Evolutionary conservation across 1,140 invertebrate genomes (phyloP).

Genomic region (Camponotus pennsylvanicus): DNA sequence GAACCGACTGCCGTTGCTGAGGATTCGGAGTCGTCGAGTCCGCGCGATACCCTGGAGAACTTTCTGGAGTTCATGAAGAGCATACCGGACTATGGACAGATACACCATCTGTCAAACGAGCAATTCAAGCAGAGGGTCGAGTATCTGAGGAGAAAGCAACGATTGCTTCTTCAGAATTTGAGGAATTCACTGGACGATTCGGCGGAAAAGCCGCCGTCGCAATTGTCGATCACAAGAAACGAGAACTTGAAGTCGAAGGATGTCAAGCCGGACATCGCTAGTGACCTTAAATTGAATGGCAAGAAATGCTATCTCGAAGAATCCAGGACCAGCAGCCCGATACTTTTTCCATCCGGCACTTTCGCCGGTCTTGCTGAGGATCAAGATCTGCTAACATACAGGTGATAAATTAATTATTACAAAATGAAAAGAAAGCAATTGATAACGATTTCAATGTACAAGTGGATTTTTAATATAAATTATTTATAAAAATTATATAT

Average conservation of each 20-base stretch:
- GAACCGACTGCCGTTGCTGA: constrained; percentile 7
- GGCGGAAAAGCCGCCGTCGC: constrained; percentile 66
- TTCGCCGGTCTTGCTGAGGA: constrained; percentile 81
- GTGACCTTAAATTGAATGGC: constrained; percentile 80
- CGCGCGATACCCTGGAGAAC: constrained; percentile 83
- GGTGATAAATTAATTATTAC: constrained; percentile 64
- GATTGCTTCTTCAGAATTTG: constrained; percentile 86
- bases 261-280: not conserved
- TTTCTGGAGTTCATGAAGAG: constrained; percentile 89
- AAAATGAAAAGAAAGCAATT: too few species aligned
- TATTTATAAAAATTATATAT: too few species aligned
- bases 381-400: constrained; percentile 81
- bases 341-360: constrained; percentile 75
- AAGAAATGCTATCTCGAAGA: constrained; percentile 82
- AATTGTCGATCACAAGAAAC: constrained; percentile 41
- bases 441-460: not conserved
- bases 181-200: constrained; percentile 84
- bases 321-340: constrained; percentile 78
- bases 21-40: constrained; percentile 60
- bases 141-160: constrained; percentile 89
- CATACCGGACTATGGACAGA: constrained; percentile 90
- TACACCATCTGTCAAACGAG: constrained; percentile 89
- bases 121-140: constrained; percentile 90
- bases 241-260: constrained; percentile 21
- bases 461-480: too few species aligned